Evolutionary conservation across 2,888 invertebrate species (phyloP), one percentile per base, ranked within the genome.

Genomic region (Furcula furcula): DNA sequence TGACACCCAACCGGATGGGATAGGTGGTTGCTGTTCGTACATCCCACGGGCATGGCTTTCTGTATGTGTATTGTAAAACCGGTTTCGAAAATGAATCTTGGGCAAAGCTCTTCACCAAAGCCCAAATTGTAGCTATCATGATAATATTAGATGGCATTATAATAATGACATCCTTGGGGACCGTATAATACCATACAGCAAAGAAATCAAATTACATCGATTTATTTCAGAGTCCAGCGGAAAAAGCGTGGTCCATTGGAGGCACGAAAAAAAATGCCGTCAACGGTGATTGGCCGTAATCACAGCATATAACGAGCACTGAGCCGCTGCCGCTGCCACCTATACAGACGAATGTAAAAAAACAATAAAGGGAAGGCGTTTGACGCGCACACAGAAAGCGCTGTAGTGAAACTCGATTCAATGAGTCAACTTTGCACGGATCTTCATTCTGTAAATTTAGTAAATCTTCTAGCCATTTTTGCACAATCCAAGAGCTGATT

Each of bases 351-450:
- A 52, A 59, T 55, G 52, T 65, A 67, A 79, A 79, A 78, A 81
- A 78, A 76, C 75, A 78, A 79, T 75, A 77, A 80, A 68, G 66
- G 54, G 58, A 69, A 68, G 71, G 68, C 65, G 68, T 67, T 64
- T 71, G 72, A 72, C 64, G 64, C 41, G 58, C 53, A 55, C 48
- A 50, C 43, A 46, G 46, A 33, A 28, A 25, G 12, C 45, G 46
- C 31, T 36, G 41, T 11, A 9, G 28, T 10, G 11, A 14, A n/a
- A 20, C 4, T 7, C 6, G 0, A 26, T 6, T 19, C 53, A 65
- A 64, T 55, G 50, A 40, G 19, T 10, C 13, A 27, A 34, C 33
- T 51, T 7, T 29, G 27, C 9, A 26, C 12, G 12, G 23, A 4
- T 12, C 11, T 23, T 16, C 3, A 16, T 16, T 16, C 6, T 16